Conservation (phyloP, 2,888 invertebrate genomes). For the Drosophila mercatorum region DNA sequence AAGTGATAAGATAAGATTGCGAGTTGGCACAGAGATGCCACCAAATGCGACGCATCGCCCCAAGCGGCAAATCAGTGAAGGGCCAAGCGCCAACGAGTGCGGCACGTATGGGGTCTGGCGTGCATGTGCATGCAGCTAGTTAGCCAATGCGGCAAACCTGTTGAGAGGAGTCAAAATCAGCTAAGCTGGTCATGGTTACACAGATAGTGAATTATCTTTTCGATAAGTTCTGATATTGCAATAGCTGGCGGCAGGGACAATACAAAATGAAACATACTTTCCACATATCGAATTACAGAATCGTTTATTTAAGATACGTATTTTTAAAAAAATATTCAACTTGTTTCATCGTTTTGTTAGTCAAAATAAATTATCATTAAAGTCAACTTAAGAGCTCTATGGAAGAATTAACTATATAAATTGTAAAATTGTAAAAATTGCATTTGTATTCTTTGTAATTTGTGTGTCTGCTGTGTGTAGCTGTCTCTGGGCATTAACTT, state of each 20-base stretch:
- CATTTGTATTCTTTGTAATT: conserved; percentile 41
- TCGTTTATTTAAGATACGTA: conserved; percentile 38
- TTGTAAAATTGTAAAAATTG: conserved; percentile 66
- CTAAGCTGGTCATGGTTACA: background rate
- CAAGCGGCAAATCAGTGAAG: conserved; percentile 42
- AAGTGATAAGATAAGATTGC: conserved; percentile 49
- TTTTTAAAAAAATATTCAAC: conserved; percentile 43
- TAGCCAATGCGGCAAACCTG: background rate
- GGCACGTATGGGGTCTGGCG: conserved; percentile 9
- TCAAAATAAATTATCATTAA: conserved; percentile 69
- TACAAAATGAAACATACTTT: conserved; percentile 54
- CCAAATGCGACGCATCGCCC: conserved; percentile 16
- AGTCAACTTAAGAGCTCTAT: conserved; percentile 70
- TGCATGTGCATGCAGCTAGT: background rate
- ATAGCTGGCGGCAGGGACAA: conserved; percentile 19
- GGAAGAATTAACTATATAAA: conserved; percentile 62
- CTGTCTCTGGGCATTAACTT: conserved; percentile 25
- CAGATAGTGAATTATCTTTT: background rate
- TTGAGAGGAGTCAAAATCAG: background rate
- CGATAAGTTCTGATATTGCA: conserved; percentile 1
- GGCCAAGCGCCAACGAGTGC: conserved; percentile 27
- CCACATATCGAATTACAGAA: conserved; percentile 43
- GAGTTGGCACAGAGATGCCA: conserved; percentile 22
- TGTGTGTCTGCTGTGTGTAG: conserved; percentile 24
- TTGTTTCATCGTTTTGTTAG: conserved; percentile 50